Evolutionary conservation across 1,140 invertebrate genomes (phyloP), one percentile per base, ranked within the genome.

Genomic region (Macrocentrus cingulum): DNA sequence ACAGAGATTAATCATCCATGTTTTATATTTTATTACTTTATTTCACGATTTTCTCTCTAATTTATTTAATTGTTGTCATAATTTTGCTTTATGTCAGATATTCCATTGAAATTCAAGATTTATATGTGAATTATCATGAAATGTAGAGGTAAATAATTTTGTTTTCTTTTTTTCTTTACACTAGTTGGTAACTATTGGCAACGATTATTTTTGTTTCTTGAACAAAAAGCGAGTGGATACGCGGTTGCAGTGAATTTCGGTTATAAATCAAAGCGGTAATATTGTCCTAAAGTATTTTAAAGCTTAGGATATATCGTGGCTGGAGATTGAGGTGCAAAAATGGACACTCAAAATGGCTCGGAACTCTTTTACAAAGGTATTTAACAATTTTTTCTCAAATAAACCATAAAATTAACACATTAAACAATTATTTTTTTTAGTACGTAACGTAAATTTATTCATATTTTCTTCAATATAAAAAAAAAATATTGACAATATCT

Each of bases 141-240:
- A 44, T 2, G 39, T 19, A 36, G n/a, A n/a, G n/a, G n/a, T n/a
- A 39, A 36, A 19, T 2, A 39, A 52, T 37, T 37, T 18, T 52
- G 13, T 52, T 20, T 37, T 32, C 19, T 29, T 56, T 48, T 34
- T 37, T 37, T 32, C 19, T 29, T 56, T 48, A 19, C 22, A 22
- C 15, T 4, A 37, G 18, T 23, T 19, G 18, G 16, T 44, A 6
- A 19, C 13, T 8, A 44, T 19, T 32, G 11, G 46, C 25, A 49
- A 49, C 46, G 46, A 49, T 49, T 49, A 34, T 49, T 49, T 49
- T 49, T 49, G 46, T 49, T 49, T 49, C 19, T 18, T 32, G 18
- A 48, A 20, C 19, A 48, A 25, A 29, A 9, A 50, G 13, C 19
- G 18, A 19, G 15, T 1, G 11, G 22, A 13, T n/a, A 23, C 15